Base-by-base conservation (phyloP, 2,113 vertebrate species). In the Heterotis niloticus region DNA sequence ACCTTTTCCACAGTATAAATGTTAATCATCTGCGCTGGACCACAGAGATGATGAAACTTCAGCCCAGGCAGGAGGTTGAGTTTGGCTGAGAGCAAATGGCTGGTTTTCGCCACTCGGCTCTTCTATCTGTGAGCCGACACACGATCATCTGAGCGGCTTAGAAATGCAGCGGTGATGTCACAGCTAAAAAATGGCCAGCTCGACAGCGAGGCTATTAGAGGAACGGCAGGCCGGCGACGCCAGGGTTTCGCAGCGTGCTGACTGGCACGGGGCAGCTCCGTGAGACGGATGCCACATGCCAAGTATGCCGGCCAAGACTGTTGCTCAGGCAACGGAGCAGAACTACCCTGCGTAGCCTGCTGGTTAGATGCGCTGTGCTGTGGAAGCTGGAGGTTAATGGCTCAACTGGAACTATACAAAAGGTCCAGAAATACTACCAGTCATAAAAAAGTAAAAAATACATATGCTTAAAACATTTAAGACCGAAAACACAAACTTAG, bases 231-330 rank as follows among this genome's bases (percentile, higher is more conserved):
- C 16, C 26, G 28, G 54, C 57, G 24, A 16, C 20, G 56, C 17
- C 10, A 44, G 20, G 20, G 34, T 24, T 29, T 29, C 12, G 13
- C 4, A 24, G 34, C 7, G 34, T 44, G 34, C 34, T 44, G 34
- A 44, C 34, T 44, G 34, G 34, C 34, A 44, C 34, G 34, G 34
- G 34, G 34, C 29, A 10, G 62, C 76, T 62, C 67, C 26, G 18
- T 20, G 52, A 51, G 66, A 70, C 77, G 26, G 52, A 57, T 13
- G 5, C 56, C 18, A 59, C 20, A 17, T 57, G 54, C 67, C 56
- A 69, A 68, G 77, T 68, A 70, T 68, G 52, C 67, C 77, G 24
- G 77, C 77, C 77, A 71, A 71, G 66, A n/a, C 20, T n/a, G 34
- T 72, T 16, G 34, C 70, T 29, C 5, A 7, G 29, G 51, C 70